Percentiles rank a stretch among this genome's conserved stretches.
phyloP scores from a whole-genome alignment of 1,140 invertebrate genomes.

The Neotoxoptera formosana region DNA sequence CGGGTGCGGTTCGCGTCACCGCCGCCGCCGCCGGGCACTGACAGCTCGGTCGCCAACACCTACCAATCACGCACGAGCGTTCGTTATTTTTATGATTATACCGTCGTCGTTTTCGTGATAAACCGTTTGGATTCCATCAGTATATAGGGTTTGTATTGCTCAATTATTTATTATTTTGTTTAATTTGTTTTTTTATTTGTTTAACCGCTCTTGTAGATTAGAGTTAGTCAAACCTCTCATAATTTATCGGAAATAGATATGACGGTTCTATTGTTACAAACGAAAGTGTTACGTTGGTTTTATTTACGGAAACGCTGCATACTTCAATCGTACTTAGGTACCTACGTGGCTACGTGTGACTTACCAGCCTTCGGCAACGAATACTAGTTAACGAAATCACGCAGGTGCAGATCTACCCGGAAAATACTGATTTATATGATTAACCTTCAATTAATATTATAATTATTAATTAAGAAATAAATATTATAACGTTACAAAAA shows the following conservation, averaged over 20 bases:
- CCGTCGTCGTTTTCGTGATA: not conserved
- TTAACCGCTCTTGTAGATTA: not conserved
- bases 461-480: not conserved
- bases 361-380: no score
- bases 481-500: not conserved
- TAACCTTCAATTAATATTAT: not conserved
- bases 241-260: not conserved
- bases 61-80: not conserved
- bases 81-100: not conserved
- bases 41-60: constrained; percentile 63
- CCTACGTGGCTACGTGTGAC: no score
- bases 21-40: constrained; percentile 64
- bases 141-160: not conserved
- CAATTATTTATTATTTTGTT: no score
- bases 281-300: not conserved
- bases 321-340: not conserved
- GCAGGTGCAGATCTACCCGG: not conserved
- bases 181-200: no score
- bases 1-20: constrained; percentile 66
- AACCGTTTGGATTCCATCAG: not conserved
- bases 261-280: not conserved
- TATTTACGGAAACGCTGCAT: not conserved
- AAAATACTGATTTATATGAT: not conserved
- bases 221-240: not conserved
- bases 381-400: not conserved